Conservation (phyloP, 2,113 vertebrate species). For the Heliornis fulica region DNA sequence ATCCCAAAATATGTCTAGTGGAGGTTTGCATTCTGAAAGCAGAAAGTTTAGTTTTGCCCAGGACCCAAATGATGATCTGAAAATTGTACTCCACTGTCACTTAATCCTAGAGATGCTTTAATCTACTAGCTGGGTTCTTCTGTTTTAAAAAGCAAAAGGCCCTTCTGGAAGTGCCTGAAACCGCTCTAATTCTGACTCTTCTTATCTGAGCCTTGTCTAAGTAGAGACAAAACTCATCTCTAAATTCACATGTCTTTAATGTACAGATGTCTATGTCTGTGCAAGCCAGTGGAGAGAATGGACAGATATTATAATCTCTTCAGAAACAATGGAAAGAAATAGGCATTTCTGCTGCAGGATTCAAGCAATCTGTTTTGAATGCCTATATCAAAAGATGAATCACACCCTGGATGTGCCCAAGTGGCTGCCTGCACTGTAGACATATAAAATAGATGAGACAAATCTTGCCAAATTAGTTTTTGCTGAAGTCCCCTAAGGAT, state of each 20-base stretch:
- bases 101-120: not conserved
- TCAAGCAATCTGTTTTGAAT: conserved; percentile 12
- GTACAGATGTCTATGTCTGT: not conserved
- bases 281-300: not conserved
- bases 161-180: not conserved
- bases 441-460: conserved; percentile 3
- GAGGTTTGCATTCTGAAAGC: not conserved
- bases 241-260: not conserved
- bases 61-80: not conserved
- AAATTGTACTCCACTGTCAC: accelerated
- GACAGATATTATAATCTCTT: not conserved
- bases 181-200: not conserved
- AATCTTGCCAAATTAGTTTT: conserved; percentile 30
- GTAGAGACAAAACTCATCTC: not conserved
- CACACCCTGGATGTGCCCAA: not conserved
- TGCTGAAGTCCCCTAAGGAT: not conserved
- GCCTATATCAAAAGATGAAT: conserved; percentile 28
- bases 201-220: not conserved
- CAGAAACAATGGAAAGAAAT: not conserved
- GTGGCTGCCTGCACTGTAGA: not conserved
- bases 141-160: not conserved
- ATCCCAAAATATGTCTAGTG: not conserved
- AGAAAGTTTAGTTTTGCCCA: not conserved
- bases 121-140: not conserved
- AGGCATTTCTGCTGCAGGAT: not conserved